A percentile compares a stretch with the other conserved stretches of the same genome.
Conservation (phyloP, 2,113 vertebrate species). For the Hippocampus abdominalis region DNA sequence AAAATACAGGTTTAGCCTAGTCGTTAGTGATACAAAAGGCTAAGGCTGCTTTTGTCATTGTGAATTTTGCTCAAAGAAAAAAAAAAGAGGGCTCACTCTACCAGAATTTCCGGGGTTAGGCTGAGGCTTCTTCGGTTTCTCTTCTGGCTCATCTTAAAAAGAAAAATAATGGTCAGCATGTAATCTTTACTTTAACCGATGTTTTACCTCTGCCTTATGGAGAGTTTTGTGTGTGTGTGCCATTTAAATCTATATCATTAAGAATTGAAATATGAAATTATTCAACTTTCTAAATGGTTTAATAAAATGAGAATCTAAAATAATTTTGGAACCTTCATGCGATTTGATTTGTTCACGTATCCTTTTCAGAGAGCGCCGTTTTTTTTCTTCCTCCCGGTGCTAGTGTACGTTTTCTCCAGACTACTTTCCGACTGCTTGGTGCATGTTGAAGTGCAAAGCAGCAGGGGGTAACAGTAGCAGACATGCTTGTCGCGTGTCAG, state of each 20-base stretch:
- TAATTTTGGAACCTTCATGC: not conserved
- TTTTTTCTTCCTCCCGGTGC: no score
- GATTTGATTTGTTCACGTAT: not conserved
- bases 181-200: not conserved
- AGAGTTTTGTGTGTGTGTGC: not conserved
- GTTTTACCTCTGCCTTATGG: not conserved
- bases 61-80: not conserved
- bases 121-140: conserved; percentile 6
- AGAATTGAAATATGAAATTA: not conserved
- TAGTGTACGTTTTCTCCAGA: no score
- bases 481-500: no score
- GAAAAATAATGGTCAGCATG: not conserved
- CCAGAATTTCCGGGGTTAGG: conserved; percentile 6
- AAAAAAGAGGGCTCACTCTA: not conserved
- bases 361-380: no score
- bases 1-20: not conserved
- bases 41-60: not conserved
- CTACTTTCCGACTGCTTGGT: no score
- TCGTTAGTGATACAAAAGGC: no score
- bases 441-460: no score
- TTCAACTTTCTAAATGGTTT: not conserved
- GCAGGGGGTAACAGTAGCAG: no score
- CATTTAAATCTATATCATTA: not conserved
- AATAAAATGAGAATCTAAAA: not conserved
- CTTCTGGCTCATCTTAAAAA: conserved; percentile 5